phyloP scores from a whole-genome alignment of 2,888 invertebrate genomes.

The Eutolmus rufibarbis region DNA sequence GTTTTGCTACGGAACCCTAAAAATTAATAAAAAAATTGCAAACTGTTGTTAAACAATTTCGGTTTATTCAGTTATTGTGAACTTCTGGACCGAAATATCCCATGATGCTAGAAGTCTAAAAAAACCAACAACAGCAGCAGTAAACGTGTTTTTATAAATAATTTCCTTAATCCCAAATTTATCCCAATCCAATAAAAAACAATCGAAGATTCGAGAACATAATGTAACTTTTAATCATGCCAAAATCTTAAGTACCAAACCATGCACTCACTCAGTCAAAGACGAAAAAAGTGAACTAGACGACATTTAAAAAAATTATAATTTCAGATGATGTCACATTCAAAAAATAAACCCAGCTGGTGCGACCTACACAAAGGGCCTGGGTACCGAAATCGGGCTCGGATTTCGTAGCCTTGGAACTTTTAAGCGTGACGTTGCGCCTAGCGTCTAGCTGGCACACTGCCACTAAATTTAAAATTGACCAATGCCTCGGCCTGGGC shows the following conservation, averaged over 20 bases:
- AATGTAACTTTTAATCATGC: too few species aligned
- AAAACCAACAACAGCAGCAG: too few species aligned
- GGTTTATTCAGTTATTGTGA: too few species aligned
- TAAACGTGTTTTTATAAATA: too few species aligned
- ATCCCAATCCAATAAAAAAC: too few species aligned
- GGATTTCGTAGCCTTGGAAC: slow-evolving; percentile 14
- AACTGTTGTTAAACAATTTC: too few species aligned
- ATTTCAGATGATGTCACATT: neutral
- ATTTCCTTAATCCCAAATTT: too few species aligned
- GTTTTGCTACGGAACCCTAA: too few species aligned
- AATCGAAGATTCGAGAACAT: too few species aligned
- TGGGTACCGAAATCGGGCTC: neutral
- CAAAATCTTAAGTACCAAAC: neutral
- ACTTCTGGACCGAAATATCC: too few species aligned
- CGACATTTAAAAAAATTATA: neutral
- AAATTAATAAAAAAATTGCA: too few species aligned
- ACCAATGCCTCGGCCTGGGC: neutral
- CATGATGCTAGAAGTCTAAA: too few species aligned
- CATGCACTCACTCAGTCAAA: neutral
- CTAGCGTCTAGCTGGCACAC: neutral
- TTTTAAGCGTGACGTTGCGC: neutral
- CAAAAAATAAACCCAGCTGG: neutral
- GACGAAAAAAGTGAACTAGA: neutral
- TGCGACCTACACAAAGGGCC: slow-evolving; percentile 20
- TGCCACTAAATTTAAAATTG: slow-evolving; percentile 28